Evolutionary conservation across 2,113 vertebrate species (phyloP), one percentile per base, ranked within the genome.

Genomic region (Chionomys nivalis): DNA sequence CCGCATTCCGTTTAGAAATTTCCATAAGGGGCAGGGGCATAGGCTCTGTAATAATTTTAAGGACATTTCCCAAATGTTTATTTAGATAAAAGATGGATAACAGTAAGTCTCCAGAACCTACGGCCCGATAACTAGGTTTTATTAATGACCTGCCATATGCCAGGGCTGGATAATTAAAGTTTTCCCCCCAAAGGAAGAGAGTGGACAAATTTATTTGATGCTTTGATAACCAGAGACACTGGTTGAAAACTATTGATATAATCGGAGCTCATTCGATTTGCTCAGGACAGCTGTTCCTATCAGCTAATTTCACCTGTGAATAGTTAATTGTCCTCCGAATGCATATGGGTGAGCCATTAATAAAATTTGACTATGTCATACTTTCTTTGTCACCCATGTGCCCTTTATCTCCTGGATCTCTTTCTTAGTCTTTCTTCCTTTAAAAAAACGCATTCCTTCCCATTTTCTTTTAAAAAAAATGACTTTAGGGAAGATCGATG

Each of bases 81-180:
- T 99, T 99, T 98, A 99, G 99, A 99, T 99, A 99, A 99, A 98
- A 98, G 98, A 97, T 93, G 96, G 99, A 99, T 99, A 99, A 98
- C 98, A 95, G 97, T 94, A 97, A 98, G 98, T 98, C 98, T 99
- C 99, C 98, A 98, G 98, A 98, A 98, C 98, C 98, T 98, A 98
- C 90, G 78, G 98, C 97, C 98, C 98, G 99, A 99, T 99, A 99
- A 99, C 99, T 99, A 98, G 98, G 98, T 98, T 99, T 99, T 99
- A 99, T 99, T 99, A 99, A 99, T 99, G 99, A 99, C 99, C 99
- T 99, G 99, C 99, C 99, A 99, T 98, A 97, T 86, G 97, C 99
- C 89, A 92, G 98, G 99, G 98, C 99, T 96, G 99, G 99, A 99
- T 99, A 99, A 99, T 99, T 99, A 99, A 99, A 99, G 99, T 98